These are phyloP conservation scores for Lithophane semibrunnea DNA, from an alignment of 2,888 invertebrate genomes.

Conservation along the genomic window DNA sequence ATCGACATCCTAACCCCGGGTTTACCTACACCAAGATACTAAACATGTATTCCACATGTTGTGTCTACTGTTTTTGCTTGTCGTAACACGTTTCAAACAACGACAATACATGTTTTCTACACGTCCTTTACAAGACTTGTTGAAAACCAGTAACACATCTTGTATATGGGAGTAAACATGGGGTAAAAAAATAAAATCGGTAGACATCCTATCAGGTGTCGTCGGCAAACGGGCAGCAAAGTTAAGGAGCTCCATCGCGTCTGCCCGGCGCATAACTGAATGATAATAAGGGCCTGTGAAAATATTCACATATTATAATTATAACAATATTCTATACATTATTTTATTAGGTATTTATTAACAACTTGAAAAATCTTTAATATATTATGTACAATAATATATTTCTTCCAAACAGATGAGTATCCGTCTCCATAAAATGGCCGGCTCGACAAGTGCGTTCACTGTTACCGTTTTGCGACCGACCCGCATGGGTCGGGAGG, in stretches of 20 bases:
- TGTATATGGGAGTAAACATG: background rate
- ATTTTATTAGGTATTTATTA: too few relatives aligned
- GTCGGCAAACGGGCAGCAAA: background rate
- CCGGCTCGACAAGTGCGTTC: conserved; percentile 90
- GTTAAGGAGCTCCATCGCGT: background rate
- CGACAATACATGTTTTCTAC: background rate
- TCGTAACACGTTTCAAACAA: background rate
- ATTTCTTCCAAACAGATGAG: conserved; percentile 90
- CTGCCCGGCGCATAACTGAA: background rate
- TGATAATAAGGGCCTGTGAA: conserved; percentile 5
- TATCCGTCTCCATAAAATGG: conserved; percentile 92
- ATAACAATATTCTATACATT: background rate
- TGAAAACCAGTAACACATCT: background rate
- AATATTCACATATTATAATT: conserved; percentile 5
- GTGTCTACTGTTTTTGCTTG: background rate
- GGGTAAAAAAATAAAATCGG: background rate
- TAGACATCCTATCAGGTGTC: background rate
- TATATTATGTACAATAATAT: too few relatives aligned
- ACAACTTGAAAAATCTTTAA: too few relatives aligned
- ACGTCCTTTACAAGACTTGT: background rate
- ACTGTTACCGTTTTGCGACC: conserved; percentile 91
- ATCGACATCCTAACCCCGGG: background rate
- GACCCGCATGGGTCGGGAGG: conserved; percentile 82
- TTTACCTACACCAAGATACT: background rate
- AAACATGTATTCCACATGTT: background rate